Evolutionary conservation across 2,888 invertebrate genomes (phyloP).

Genomic region (Dorcus parallelipipedus): DNA sequence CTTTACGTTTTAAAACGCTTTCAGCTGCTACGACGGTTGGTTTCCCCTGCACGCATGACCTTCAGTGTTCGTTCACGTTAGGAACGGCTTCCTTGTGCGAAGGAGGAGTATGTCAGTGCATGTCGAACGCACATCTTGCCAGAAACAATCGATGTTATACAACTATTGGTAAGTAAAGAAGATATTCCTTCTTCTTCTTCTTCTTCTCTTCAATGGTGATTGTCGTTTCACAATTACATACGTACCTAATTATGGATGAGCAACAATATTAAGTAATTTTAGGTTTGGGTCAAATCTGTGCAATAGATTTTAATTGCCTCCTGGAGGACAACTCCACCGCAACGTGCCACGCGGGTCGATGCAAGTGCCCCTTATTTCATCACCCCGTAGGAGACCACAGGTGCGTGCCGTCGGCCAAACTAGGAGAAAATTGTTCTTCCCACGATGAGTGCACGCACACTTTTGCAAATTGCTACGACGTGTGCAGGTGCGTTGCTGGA

Average conservation of each 20-base stretch:
- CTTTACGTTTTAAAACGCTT: conserved; percentile 8
- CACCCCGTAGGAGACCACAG: conserved; percentile 31
- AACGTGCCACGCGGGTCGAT: conserved; percentile 37
- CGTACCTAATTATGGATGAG: too few relatives aligned
- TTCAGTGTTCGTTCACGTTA: conserved; percentile 39
- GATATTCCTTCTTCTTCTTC: too few relatives aligned
- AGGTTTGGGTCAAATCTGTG: conserved; percentile 40
- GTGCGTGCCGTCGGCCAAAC: conserved; percentile 32
- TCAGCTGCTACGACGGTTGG: conserved; percentile 34
- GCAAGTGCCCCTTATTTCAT: conserved; percentile 36
- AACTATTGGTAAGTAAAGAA: conserved; percentile 34
- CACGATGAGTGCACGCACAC: conserved; percentile 37
- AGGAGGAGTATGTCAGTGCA: conserved; percentile 35
- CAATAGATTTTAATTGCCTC: conserved; percentile 37
- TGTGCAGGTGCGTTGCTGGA: conserved; percentile 38
- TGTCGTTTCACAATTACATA: too few relatives aligned
- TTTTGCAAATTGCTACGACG: conserved; percentile 35
- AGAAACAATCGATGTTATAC: conserved; percentile 37
- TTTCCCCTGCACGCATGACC: conserved; percentile 36
- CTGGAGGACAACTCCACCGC: conserved; percentile 35
- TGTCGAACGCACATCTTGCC: conserved; percentile 30
- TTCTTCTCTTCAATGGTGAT: too few relatives aligned
- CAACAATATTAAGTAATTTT: background rate
- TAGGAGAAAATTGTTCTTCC: conserved; percentile 37
- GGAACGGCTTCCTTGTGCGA: conserved; percentile 34